Percentiles rank a stretch among this genome's conserved stretches.
These are phyloP conservation scores for Carduelis carduelis DNA, from an alignment of 2,797 vertebrate species.

Conservation along the genomic window DNA sequence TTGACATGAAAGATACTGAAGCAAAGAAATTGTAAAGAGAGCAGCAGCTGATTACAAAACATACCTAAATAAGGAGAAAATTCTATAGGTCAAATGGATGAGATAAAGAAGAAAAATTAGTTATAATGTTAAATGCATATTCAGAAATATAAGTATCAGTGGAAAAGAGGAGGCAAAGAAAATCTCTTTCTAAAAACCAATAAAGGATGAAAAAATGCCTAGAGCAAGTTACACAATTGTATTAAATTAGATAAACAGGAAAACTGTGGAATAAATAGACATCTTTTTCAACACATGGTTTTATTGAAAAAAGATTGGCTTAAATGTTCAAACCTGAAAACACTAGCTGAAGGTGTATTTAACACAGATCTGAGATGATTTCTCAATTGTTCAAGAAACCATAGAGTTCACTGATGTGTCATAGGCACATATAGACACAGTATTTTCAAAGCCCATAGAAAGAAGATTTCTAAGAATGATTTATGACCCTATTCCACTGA, in stretches of 20 bases:
- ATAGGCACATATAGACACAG: not conserved
- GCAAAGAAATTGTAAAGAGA: not conserved
- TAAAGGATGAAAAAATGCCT: not conserved
- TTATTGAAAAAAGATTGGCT: not conserved
- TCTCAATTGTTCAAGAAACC: not conserved
- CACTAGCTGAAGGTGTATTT: not conserved
- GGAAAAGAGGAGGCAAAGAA: not conserved
- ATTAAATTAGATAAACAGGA: not conserved
- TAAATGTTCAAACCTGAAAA: not conserved
- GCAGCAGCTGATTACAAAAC: not conserved
- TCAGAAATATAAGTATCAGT: not conserved
- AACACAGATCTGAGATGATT: not conserved
- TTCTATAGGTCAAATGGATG: not conserved
- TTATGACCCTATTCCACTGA: not conserved
- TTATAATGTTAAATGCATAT: not conserved
- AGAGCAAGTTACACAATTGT: not conserved
- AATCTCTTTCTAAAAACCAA: not conserved
- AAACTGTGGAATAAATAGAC: not conserved
- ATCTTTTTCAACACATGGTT: not conserved
- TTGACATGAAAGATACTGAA: not conserved
- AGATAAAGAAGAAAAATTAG: not conserved
- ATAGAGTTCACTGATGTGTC: rapidly evolving
- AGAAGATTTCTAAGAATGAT: not conserved
- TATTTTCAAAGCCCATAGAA: not conserved
- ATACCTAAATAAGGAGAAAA: not conserved